phyloP scores from a whole-genome alignment of 2,113 vertebrate genomes.

The Mandrillus leucophaeus region DNA sequence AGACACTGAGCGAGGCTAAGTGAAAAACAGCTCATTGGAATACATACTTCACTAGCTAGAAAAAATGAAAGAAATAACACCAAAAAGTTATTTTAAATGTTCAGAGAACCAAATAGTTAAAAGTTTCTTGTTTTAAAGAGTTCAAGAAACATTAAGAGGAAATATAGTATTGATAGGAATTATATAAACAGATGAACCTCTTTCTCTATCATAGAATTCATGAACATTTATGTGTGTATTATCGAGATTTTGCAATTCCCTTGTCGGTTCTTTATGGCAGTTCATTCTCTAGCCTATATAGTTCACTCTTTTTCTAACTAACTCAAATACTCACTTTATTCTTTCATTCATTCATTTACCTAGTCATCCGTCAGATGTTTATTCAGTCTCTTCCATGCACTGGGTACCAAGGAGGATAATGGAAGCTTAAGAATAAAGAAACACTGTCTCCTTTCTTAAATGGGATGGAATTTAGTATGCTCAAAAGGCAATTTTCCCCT shows the following conservation, averaged over 20 bases:
- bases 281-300: neutral
- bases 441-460: neutral
- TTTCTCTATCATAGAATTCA: neutral
- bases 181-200: neutral
- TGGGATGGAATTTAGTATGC: neutral
- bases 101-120: conserved; percentile 27
- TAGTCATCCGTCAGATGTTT: neutral
- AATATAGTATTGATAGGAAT: neutral
- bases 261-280: neutral
- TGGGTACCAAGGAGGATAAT: neutral
- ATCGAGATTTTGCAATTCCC: neutral
- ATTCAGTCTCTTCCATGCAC: neutral
- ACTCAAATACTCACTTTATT: neutral
- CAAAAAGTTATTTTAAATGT: conserved; percentile 30
- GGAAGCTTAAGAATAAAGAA: neutral
- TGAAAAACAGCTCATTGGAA: neutral
- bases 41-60: neutral
- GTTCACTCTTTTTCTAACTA: neutral
- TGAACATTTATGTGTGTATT: neutral
- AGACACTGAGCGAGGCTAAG: neutral
- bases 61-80: neutral
- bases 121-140: neutral
- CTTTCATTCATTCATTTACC: neutral
- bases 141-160: neutral
- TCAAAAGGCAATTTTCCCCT: neutral